phyloP scores from a whole-genome alignment of 2,113 vertebrate genomes.

The Abramis brama region DNA sequence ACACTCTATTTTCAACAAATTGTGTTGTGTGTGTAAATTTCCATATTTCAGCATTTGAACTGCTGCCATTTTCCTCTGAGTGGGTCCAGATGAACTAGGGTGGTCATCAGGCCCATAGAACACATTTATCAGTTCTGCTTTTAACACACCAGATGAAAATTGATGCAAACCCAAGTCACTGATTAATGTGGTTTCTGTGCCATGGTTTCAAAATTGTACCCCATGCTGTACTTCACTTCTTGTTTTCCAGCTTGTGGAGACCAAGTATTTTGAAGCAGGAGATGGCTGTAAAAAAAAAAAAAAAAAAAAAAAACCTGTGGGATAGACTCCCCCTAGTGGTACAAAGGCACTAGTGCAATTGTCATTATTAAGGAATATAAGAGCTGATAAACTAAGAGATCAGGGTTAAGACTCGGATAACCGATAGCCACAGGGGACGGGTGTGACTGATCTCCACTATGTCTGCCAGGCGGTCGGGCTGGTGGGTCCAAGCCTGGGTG shows the following conservation, averaged over 20 bases:
- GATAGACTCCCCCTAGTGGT: conserved; percentile 72
- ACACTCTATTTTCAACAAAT: not conserved
- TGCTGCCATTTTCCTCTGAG: conserved; percentile 2
- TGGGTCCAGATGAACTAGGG: conserved; percentile 6
- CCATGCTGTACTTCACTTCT: conserved; percentile 40
- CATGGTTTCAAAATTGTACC: conserved; percentile 49
- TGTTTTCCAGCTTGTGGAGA: conserved; percentile 41
- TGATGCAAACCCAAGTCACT: conserved; percentile 51
- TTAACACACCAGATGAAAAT: conserved; percentile 59
- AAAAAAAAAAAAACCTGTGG: conserved; percentile 27
- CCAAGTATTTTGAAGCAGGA: conserved; percentile 51
- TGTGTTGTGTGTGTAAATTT: conserved; percentile 23
- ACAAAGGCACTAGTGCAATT: not conserved
- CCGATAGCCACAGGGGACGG: conserved; percentile 40
- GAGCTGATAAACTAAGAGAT: conserved; percentile 28
- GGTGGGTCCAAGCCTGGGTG: conserved; percentile 36
- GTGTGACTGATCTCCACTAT: conserved; percentile 45
- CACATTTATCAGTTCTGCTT: conserved; percentile 53
- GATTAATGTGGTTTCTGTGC: conserved; percentile 61
- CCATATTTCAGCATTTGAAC: conserved; percentile 6
- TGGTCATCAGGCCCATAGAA: conserved; percentile 16
- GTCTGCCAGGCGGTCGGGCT: conserved; percentile 18
- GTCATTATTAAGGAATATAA: conserved; percentile 3
- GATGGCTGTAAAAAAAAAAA: not conserved
- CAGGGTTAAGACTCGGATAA: conserved; percentile 35